Percentiles rank a stretch among this genome's conserved stretches.
Conservation (phyloP, 2,113 vertebrate genomes). For the Eupsittula cactorum region DNA sequence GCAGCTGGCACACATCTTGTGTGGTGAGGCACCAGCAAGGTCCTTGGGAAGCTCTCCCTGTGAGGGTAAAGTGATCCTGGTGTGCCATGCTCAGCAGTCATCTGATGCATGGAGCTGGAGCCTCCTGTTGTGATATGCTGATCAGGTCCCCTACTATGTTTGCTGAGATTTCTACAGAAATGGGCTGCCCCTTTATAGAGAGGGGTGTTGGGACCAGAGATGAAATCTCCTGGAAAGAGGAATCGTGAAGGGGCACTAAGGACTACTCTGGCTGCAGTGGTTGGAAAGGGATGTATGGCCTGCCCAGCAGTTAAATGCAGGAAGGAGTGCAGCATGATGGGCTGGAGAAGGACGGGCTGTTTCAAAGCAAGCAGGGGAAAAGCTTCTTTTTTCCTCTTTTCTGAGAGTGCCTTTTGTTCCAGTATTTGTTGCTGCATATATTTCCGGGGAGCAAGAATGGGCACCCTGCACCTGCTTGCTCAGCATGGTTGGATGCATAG, state of each 20-base stretch:
- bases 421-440: not conserved
- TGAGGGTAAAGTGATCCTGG: accelerated
- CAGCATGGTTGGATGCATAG: accelerated
- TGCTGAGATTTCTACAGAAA: not conserved
- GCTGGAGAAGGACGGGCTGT: not conserved
- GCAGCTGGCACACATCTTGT: accelerated
- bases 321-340: accelerated
- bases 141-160: not conserved
- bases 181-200: accelerated
- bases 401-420: not conserved
- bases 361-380: not conserved
- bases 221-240: not conserved
- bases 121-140: not conserved
- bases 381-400: not conserved
- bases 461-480: not conserved
- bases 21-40: not conserved
- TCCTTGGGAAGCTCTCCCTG: not conserved
- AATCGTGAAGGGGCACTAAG: not conserved
- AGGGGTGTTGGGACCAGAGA: not conserved
- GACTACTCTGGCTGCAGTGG: accelerated
- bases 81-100: not conserved
- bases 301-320: not conserved
- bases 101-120: not conserved
- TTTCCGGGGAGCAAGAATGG: accelerated
- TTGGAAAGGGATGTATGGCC: not conserved